Evolutionary conservation across 2,888 invertebrate genomes (phyloP), one percentile per base, ranked within the genome.

Genomic region (Pinctada fucata): DNA sequence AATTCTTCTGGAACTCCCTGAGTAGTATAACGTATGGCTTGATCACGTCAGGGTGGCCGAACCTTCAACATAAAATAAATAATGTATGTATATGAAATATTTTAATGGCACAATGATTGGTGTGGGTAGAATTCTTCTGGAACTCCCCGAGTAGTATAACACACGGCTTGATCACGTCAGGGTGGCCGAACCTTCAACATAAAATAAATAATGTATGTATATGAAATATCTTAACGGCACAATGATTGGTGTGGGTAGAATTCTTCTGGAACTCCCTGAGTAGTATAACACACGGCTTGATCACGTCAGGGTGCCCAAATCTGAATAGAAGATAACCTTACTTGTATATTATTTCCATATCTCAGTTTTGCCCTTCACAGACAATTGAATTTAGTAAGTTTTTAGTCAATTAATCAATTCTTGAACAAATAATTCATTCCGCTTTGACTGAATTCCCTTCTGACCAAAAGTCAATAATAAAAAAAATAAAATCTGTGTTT

Each of bases 51-150:
- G 96, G 95, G 89, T 96, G 95, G 75, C 96, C 95, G 92, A 97
- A 96, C 92, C 97, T 97, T 93, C 73, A 89, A 91, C 31, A 31
- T 31, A 50, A n/a, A 76, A 66, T 72, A 74, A 65, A 16, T 5
- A 68, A 45, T 31, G 31, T 31, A 31, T 31, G 31, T 31, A 31
- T 31, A 31, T 99, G 97, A 85, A 99, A 94, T 94, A 99, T 95
- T 93, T 98, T 98, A 31, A 96, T 93, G 79, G 96, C 94, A 91
- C 96, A 96, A 93, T 97, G 97, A 93, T 98, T 97, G 3, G 97
- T 95, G 89, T 95, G 94, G 0, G 94, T 93, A 0, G 95, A 93
- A 93, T 98, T 98, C 80, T 94, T 95, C 58, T 96, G 95, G 93
- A 96, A 98, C 82, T 95, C 94, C 76, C 94, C 94, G 74, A 99